phyloP scores from a whole-genome alignment of 1,140 invertebrate genomes.

The Papilio glaucus region DNA sequence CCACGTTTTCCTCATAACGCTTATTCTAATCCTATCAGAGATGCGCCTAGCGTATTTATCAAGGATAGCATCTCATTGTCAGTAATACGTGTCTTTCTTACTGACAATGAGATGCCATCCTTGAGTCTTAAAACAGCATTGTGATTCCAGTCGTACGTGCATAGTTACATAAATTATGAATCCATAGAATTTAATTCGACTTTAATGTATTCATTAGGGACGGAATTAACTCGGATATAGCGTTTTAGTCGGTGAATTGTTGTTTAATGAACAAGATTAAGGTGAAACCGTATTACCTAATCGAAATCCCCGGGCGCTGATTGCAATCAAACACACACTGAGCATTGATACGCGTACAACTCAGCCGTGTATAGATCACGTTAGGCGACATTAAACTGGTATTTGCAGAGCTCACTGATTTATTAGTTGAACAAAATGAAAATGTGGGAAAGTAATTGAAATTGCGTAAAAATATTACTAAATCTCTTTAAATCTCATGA shows the following conservation, averaged over 20 bases:
- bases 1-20: no score
- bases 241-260: constrained; percentile 21
- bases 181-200: not conserved
- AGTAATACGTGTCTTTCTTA: no score
- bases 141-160: no score
- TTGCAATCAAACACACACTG: constrained; percentile 32
- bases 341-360: constrained; percentile 6
- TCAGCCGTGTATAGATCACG: constrained; percentile 3
- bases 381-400: not conserved
- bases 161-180: not conserved
- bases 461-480: no score
- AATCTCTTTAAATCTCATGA: no score
- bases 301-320: constrained; percentile 19
- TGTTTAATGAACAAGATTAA: constrained; percentile 38
- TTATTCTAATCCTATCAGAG: no score
- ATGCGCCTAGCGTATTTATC: no score
- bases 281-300: constrained; percentile 33
- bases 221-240: constrained; percentile 9
- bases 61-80: no score
- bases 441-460: not conserved
- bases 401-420: not conserved
- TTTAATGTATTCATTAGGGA: not conserved
- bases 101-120: no score
- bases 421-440: constrained; percentile 1
- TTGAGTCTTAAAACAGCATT: no score